Evolutionary conservation across 2,797 vertebrate genomes (phyloP).

Genomic region (Dipus sagitta): DNA sequence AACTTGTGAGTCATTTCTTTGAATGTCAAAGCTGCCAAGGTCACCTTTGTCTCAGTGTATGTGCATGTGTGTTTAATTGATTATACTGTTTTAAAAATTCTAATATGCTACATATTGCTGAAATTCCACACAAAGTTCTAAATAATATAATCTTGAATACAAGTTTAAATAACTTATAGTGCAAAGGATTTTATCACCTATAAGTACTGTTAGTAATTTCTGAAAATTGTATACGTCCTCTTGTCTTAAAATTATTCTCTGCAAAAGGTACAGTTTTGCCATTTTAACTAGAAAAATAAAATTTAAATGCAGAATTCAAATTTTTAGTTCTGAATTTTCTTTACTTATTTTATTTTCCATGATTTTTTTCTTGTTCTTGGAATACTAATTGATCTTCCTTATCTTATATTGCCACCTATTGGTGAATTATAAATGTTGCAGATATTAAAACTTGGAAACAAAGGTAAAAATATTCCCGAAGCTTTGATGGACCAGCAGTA

Average conservation of each 20-base stretch:
- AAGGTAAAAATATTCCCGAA: background rate
- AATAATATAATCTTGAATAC: background rate
- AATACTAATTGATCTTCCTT: conserved; percentile 74
- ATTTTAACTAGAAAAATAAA: conserved; percentile 6
- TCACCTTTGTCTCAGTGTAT: background rate
- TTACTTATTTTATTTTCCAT: conserved; percentile 31
- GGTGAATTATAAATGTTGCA: conserved; percentile 69
- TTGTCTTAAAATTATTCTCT: conserved; percentile 32
- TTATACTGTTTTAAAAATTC: background rate
- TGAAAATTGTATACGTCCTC: background rate
- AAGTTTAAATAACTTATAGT: background rate
- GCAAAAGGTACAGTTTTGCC: background rate
- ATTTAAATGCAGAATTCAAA: conserved; percentile 30
- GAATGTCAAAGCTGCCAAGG: conserved; percentile 55
- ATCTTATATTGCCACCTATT: conserved; percentile 86
- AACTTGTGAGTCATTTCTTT: conserved; percentile 11
- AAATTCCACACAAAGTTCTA: background rate
- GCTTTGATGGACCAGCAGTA: background rate
- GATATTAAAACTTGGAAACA: background rate
- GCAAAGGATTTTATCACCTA: background rate
- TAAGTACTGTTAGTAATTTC: background rate
- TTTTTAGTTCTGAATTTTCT: conserved; percentile 37
- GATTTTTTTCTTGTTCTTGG: background rate
- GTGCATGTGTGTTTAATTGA: background rate
- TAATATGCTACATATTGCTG: background rate